Evolutionary conservation across 1,140 invertebrate species (phyloP), one percentile per base, ranked within the genome.

Genomic region (Achroia grisella): DNA sequence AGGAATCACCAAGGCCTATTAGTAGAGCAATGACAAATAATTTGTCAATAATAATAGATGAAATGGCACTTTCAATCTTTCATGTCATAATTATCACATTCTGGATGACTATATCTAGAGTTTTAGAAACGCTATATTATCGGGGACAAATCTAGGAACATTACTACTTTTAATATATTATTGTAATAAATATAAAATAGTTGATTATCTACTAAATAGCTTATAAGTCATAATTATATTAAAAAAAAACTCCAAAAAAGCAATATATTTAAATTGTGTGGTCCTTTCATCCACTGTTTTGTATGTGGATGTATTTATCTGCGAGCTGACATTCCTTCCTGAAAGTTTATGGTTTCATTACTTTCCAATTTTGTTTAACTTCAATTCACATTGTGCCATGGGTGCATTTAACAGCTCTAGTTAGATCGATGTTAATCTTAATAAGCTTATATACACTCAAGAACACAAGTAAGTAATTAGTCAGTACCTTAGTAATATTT

Each of bases 241-340:
- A 23, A 23, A 23, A 23, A 23, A 6, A 23, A 23, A 2, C 6
- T 6, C 17, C 2, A 23, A 23, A 23, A 23, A 23, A n/a, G n/a
- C n/a, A n/a, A 23, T 23, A 23, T 23, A 6, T 3, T 23, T 6
- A 23, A 23, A 17, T 35, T 37, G 15, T 13, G 35, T 37, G 13
- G 14, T 17, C 35, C 13, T 6, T 28, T 28, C 40, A 49, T 54
- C 54, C 48, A 55, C 33, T 48, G 42, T 40, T 55, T 27, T 9
- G 29, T 17, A 5, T 45, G 39, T 63, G 46, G 44, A 48, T 36
- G 44, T 32, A 43, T 57, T 54, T 60, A 62, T 52, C 56, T 52
- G 41, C 46, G 53, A 17, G 56, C 34, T n/a, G 63, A 67, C 63
- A 67, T 57, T 42, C 63, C 63, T 10, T 67, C 63, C 63, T 67